Evolutionary conservation across 2,113 vertebrate genomes (phyloP).

Genomic region (Echinops telfairi): DNA sequence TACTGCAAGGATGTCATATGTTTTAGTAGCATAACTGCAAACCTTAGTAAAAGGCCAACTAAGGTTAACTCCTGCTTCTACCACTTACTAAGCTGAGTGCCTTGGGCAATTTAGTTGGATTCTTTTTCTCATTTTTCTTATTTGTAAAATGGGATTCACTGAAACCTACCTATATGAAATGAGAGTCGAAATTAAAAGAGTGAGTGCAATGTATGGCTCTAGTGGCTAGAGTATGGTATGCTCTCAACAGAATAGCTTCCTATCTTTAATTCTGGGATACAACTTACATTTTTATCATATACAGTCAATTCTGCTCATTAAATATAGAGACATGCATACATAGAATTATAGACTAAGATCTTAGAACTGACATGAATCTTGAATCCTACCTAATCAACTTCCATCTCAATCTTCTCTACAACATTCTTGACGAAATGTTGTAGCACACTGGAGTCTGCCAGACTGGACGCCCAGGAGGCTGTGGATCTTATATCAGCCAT

Average conservation of each 20-base stretch:
- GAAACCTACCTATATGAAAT: neutral
- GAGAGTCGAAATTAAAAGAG: neutral
- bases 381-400: neutral
- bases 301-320: neutral
- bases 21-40: neutral
- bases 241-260: neutral
- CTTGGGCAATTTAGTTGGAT: neutral
- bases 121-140: neutral
- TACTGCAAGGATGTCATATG: neutral
- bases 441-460: neutral
- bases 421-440: neutral
- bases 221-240: neutral
- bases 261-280: neutral
- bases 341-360: neutral
- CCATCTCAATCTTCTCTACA: neutral
- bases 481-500: neutral
- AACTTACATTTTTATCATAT: neutral
- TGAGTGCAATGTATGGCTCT: too few species aligned
- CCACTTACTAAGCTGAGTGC: neutral
- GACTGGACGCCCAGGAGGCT: neutral
- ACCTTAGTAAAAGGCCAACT: neutral
- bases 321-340: neutral
- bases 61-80: neutral
- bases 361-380: neutral
- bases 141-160: neutral